Conservation (phyloP, 2,888 invertebrate genomes). For the Ophion ellenae region DNA sequence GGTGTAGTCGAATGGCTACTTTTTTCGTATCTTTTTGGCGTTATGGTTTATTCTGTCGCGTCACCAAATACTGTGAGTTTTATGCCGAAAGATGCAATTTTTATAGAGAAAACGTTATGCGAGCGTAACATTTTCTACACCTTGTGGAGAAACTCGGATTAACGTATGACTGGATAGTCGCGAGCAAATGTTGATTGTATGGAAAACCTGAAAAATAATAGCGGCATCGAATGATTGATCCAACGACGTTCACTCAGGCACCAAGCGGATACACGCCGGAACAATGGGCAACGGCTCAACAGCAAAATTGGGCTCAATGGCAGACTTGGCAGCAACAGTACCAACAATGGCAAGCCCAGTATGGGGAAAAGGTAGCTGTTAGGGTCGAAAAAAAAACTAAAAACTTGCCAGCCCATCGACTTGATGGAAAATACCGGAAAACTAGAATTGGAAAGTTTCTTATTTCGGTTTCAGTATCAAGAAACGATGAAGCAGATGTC, state of each 20-base stretch:
- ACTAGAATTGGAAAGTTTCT: conserved; percentile 44
- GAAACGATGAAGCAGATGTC: conserved; percentile 84
- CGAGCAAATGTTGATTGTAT: background rate
- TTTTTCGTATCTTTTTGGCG: background rate
- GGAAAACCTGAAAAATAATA: conserved; percentile 3
- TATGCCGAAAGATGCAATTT: background rate
- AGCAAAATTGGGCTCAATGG: conserved; percentile 91
- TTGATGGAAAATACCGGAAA: conserved; percentile 16
- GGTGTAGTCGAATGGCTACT: background rate
- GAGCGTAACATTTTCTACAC: background rate
- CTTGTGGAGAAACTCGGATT: background rate
- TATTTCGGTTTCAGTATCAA: conserved; percentile 84
- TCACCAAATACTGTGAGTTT: background rate
- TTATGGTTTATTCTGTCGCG: background rate
- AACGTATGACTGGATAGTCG: background rate
- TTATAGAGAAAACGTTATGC: background rate
- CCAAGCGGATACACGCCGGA: conserved; percentile 86
- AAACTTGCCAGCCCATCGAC: background rate
- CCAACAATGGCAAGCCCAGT: conserved; percentile 90
- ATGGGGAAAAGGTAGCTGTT: conserved; percentile 88
- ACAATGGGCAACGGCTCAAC: conserved; percentile 89
- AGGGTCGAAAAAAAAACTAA: conserved; percentile 34
- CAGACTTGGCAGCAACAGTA: conserved; percentile 92
- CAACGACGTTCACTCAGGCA: conserved; percentile 73
- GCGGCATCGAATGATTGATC: conserved; percentile 48